Evolutionary conservation across 2,888 invertebrate species (phyloP), one percentile per base, ranked within the genome.

Genomic region (Pachliopta kotzebuea): DNA sequence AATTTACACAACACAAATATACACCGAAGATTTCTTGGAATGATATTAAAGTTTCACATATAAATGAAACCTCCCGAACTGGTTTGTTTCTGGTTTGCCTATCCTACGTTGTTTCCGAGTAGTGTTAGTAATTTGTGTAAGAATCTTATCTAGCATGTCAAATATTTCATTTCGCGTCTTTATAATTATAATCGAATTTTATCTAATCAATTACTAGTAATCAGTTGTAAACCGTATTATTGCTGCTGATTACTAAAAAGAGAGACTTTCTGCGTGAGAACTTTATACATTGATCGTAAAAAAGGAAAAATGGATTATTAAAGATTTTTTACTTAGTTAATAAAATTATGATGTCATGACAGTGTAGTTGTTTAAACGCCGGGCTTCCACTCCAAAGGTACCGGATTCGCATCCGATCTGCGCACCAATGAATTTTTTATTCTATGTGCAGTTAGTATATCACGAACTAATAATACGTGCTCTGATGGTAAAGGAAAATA

Each of bases 1-100:
- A 60, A 62, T 62, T 56, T 53, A 59, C 55, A 60, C 42, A 49
- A 60, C 62, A 56, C 56, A 58, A 58, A 62, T 26, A 63, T 54
- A 45, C 58, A 58, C 21, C 53, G 53, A 54, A 26, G 20, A 54
- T 62, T 62, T 62, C 56, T 37, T 45, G 45, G 63, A 58, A 63
- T 54, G 24, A 21, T 58, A 54, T 29, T 63, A 54, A 53, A 63
- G 45, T 14, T 54, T 42, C 6, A 53, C 53, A 63, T 63, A 45
- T 45, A 45, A 37, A 42, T 62, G 53, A 49, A 57, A 17, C 52
- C 24, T 57, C 37, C 7, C 18, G 20, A 56, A 62, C 50, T 17
- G 31, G 55, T 55, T 55, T 20, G 24, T 53, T 53, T 53, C 24
- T 53, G 17, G 17, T 53, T 53, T 18, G 21, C 20, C 52, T 14